Evolutionary conservation across 2,888 invertebrate species (phyloP).

Genomic region (Sphaeridia pumilis): DNA sequence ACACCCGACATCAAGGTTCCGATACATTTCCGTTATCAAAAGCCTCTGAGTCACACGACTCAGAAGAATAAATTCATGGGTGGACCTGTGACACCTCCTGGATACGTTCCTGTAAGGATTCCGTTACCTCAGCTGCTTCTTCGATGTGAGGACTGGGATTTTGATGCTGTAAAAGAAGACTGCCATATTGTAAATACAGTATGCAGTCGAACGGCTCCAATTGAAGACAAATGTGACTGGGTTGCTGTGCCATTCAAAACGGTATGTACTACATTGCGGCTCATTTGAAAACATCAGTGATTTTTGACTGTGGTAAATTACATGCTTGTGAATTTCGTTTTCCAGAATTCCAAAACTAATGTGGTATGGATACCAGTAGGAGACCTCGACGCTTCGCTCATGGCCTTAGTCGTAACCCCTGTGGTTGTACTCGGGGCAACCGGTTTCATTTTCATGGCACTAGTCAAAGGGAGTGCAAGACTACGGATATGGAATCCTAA

Average conservation of each 20-base stretch:
- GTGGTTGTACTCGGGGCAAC: conserved; percentile 28
- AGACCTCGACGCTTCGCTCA: conserved; percentile 24
- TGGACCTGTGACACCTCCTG: conserved; percentile 30
- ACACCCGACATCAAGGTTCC: conserved; percentile 38
- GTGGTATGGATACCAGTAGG: conserved; percentile 34
- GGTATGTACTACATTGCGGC: conserved; percentile 38
- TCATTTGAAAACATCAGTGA: background rate
- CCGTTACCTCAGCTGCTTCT: conserved; percentile 33
- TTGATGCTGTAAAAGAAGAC: conserved; percentile 38
- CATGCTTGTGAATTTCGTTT: background rate
- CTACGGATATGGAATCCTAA: too few relatives aligned
- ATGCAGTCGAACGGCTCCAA: conserved; percentile 37
- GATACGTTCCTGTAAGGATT: conserved; percentile 37
- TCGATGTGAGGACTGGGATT: conserved; percentile 33
- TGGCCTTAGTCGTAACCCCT: conserved; percentile 25
- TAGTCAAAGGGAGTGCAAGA: conserved; percentile 9
- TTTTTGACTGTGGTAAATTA: background rate
- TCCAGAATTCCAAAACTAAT: conserved; percentile 33
- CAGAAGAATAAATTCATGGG: conserved; percentile 17
- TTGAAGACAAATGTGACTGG: conserved; percentile 40
- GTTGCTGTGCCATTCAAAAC: conserved; percentile 42
- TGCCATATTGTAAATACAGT: conserved; percentile 37
- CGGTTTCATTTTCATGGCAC: conserved; percentile 22
- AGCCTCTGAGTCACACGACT: conserved; percentile 40
- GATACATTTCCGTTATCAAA: conserved; percentile 45